These are phyloP conservation scores for Panagrolaimus sp. DNA, from an alignment of 1,140 invertebrate species.

Conservation along the genomic window DNA sequence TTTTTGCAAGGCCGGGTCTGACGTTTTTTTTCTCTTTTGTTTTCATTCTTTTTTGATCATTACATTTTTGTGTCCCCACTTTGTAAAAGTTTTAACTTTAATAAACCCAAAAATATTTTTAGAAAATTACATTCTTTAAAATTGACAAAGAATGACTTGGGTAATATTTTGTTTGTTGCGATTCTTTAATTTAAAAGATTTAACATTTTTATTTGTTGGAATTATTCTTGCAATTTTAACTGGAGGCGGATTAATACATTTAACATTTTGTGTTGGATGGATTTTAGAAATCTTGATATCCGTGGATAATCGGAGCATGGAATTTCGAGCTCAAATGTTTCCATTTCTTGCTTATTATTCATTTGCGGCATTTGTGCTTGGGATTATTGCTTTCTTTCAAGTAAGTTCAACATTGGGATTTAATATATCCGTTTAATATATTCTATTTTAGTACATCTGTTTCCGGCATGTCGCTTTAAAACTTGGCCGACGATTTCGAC, in stretches of 20 bases:
- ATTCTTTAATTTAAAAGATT: conserved; percentile 9
- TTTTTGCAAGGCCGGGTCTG: too few relatives aligned
- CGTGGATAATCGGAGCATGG: neutral
- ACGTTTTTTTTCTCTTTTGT: too few relatives aligned
- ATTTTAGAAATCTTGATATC: conserved; percentile 1
- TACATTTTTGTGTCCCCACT: too few relatives aligned
- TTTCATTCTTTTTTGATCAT: too few relatives aligned
- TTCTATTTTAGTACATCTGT: neutral
- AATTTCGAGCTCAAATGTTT: conserved; percentile 2
- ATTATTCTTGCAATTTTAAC: neutral
- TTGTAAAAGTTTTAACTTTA: too few relatives aligned
- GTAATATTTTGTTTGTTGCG: too few relatives aligned
- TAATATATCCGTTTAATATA: too few relatives aligned
- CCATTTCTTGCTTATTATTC: neutral
- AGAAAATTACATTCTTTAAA: too few relatives aligned
- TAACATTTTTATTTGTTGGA: neutral
- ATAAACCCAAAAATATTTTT: too few relatives aligned
- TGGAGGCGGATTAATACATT: neutral
- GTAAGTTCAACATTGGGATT: too few relatives aligned
- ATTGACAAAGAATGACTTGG: too few relatives aligned
- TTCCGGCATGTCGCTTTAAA: neutral
- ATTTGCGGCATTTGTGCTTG: neutral
- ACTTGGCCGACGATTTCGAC: neutral
- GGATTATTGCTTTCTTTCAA: neutral
- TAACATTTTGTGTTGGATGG: neutral